These are phyloP conservation scores for Caenorhabditis macrosperma DNA, from an alignment of 2,888 invertebrate species.

Conservation along the genomic window DNA sequence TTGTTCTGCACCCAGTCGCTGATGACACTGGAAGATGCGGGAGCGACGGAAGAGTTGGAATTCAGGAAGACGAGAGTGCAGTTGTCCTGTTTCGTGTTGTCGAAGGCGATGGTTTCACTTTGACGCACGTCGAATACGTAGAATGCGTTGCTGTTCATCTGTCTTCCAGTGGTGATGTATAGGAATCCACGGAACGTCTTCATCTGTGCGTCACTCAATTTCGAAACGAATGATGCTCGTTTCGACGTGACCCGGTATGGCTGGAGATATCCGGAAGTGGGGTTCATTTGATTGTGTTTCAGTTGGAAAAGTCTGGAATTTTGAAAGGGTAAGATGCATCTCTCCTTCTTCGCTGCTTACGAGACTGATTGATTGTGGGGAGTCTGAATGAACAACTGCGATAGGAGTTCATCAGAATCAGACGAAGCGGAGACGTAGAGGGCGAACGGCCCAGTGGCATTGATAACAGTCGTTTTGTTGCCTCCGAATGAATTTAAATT, in stretches of 20 bases:
- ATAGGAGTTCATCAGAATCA: constrained; percentile 3
- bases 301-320: constrained; percentile 30
- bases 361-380: background rate
- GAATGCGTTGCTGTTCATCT: constrained; percentile 39
- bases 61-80: constrained; percentile 33
- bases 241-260: constrained; percentile 17
- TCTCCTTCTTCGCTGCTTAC: background rate
- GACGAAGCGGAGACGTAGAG: constrained; percentile 30
- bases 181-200: constrained; percentile 18
- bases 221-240: constrained; percentile 9
- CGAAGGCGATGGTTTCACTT: background rate
- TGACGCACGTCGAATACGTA: constrained; percentile 31
- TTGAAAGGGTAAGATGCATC: background rate
- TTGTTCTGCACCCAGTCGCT: constrained; percentile 19
- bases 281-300: constrained; percentile 26
- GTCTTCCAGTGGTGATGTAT: constrained; percentile 23
- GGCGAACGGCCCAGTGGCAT: constrained; percentile 18
- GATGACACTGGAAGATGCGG: background rate
- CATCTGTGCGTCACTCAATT: constrained; percentile 21
- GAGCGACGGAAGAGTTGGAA: constrained; percentile 12
- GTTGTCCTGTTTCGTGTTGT: constrained; percentile 14
- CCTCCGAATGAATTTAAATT: constrained; percentile 13
- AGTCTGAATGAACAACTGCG: constrained; percentile 9
- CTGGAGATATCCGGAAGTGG: constrained; percentile 18
- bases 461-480: background rate